Conservation (phyloP, 2,888 invertebrate species). For the Protonemura montana region DNA sequence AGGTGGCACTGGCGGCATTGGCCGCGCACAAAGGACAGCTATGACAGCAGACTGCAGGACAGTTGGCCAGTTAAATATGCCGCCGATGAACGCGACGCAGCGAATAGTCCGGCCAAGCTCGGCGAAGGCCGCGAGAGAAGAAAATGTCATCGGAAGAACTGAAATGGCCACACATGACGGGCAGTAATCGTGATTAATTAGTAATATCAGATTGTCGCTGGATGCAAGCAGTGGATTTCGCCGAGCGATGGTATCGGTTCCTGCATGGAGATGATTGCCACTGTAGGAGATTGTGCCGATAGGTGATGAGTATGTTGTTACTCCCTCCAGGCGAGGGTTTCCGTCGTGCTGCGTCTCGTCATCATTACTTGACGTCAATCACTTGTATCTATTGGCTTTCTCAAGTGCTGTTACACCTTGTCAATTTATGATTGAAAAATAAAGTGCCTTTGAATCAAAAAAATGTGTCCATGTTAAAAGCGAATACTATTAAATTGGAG, state of each 20-base stretch:
- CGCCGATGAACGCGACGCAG: not conserved
- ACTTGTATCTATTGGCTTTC: not conserved
- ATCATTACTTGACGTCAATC: not conserved
- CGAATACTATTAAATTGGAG: constrained; percentile 21
- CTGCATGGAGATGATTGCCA: not conserved
- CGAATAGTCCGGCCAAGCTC: not conserved
- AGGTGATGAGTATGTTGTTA: not conserved
- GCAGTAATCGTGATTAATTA: constrained; percentile 19
- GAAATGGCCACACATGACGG: constrained; percentile 22
- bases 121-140: not conserved
- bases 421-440: constrained; percentile 32
- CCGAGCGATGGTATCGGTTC: not conserved
- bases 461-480: constrained; percentile 22
- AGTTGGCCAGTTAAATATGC: no score
- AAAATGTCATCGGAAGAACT: constrained; percentile 8
- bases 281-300: not conserved
- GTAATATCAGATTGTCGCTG: not conserved
- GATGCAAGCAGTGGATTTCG: not conserved
- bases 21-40: not conserved
- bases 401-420: constrained; percentile 20
- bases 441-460: constrained; percentile 18
- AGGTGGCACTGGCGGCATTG: not conserved
- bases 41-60: no score
- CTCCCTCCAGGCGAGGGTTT: not conserved
- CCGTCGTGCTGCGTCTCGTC: not conserved